A percentile compares a stretch with the other conserved stretches of the same genome.
Conservation (phyloP, 92 coral and sea anemone genomes). For the Epizoanthus illoricatus region DNA sequence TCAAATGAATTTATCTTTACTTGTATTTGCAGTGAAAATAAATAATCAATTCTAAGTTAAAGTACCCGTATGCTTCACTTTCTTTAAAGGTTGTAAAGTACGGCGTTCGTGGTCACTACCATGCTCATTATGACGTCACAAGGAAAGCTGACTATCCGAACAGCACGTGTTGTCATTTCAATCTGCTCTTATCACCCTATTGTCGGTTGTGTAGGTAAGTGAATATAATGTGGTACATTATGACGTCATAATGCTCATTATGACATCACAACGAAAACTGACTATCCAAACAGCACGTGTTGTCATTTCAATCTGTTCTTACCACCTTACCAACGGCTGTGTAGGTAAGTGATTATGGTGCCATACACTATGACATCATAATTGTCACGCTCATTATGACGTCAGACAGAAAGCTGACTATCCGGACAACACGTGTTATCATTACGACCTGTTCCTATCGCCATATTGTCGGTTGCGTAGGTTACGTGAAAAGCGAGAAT, state of each 20-base stretch:
- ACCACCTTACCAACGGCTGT: slow-evolving; percentile 13
- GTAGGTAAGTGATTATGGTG: slow-evolving; percentile 17
- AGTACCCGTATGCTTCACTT: not conserved
- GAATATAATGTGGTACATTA: too few species aligned
- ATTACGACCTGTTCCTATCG: slow-evolving; percentile 15
- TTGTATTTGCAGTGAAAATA: not conserved
- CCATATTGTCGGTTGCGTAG: slow-evolving; percentile 32
- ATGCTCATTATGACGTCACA: slow-evolving; percentile 90
- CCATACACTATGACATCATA: too few species aligned
- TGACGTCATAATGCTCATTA: too few species aligned
- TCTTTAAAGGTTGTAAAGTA: slow-evolving; percentile 83
- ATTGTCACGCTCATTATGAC: slow-evolving; percentile 87
- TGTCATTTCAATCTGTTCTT: slow-evolving; percentile 45
- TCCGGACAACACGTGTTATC: slow-evolving; percentile 61
- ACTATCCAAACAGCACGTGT: slow-evolving; percentile 66
- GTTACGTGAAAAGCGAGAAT: not conserved
- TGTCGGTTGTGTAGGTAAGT: slow-evolving; percentile 42
- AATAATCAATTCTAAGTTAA: not conserved
- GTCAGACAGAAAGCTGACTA: slow-evolving; percentile 71
- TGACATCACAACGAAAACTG: slow-evolving; percentile 71
- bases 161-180: slow-evolving; percentile 51
- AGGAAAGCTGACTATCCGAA: slow-evolving; percentile 74
- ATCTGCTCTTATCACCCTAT: slow-evolving; percentile 13
- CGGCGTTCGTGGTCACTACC: slow-evolving; percentile 87
- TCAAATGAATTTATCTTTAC: too few species aligned